Base-by-base conservation (phyloP, 2,113 vertebrate species). In the Myiozetetes cayanensis region DNA sequence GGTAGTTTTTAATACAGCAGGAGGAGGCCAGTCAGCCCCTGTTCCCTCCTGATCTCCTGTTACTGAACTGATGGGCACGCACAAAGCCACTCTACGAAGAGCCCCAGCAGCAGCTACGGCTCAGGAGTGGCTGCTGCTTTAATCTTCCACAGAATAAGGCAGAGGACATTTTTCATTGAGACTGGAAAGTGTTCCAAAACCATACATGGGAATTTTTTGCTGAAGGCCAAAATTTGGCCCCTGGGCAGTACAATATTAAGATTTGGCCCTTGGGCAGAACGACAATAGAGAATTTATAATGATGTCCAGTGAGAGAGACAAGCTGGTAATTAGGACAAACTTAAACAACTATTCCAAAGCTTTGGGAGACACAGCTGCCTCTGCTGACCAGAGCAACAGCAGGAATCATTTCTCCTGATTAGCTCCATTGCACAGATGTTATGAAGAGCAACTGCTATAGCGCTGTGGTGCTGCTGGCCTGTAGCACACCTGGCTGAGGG, bases 301-400 rank as follows among this genome's bases (percentile, higher is more conserved):
- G n/a, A 89, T 4, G 25, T n/a, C 74, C 89, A 93, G 78, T 20
- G 74, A 91, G 96, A 94, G 73, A 95, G 65, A 84, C 44, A 87
- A 96, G 82, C 55, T 50, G 53, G 55, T 72, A 55, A 95, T 94
- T 61, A 93, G 71, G 50, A 37, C 15, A 88, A 85, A 49, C 81
- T 75, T 90, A 91, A 83, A 72, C 53, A 50, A 44, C 4, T n/a
- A 41, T 18, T 28, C 59, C 92, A 93, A 76, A 91, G 70, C 81
- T 78, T 74, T 90, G 74, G 58, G 89, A 94, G 94, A 80, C n/a
- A 76, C 71, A 89, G 81, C 77, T 92, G 88, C 56, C 90, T 87
- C 94, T 52, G 59, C 31, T 35, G 50, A 87, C 68, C 70, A 56
- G 75, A 93, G 66, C 68, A 28, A 59, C 46, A 44, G 67, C 75